Conservation (phyloP, 2,888 invertebrate species). For the Ceratothoa steindachneri region DNA sequence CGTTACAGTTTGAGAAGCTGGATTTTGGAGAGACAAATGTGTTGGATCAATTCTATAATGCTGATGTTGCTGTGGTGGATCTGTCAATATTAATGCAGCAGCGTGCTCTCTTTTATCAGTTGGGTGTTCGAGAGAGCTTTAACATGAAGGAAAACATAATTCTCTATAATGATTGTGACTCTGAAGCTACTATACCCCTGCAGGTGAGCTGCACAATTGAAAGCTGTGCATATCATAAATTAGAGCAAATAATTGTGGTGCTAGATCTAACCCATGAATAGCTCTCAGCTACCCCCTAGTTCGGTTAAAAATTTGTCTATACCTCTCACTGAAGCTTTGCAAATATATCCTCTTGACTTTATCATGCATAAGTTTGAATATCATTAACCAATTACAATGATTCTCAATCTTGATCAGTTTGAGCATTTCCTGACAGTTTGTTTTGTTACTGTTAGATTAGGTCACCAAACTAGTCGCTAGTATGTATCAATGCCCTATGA, state of each 20-base stretch:
- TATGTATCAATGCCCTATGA: no score
- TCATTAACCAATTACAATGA: no score
- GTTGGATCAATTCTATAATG: conserved; percentile 93
- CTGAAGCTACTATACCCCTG: conserved; percentile 77
- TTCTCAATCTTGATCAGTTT: no score
- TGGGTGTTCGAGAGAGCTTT: conserved; percentile 95
- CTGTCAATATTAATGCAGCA: conserved; percentile 86
- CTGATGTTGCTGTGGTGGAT: conserved; percentile 94
- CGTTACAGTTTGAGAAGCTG: conserved; percentile 88
- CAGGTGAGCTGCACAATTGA: conserved; percentile 71
- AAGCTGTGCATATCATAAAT: neutral
- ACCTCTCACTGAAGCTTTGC: no score
- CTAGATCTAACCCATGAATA: neutral
- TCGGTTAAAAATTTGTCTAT: neutral
- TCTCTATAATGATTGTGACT: conserved; percentile 80
- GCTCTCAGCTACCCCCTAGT: neutral
- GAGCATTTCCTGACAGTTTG: no score
- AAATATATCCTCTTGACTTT: no score
- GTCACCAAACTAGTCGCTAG: no score
- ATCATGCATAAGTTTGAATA: no score
- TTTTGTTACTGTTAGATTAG: no score
- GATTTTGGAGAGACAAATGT: conserved; percentile 96
- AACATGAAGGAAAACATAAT: conserved; percentile 92
- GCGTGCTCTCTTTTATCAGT: conserved; percentile 88
- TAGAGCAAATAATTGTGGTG: neutral